These are phyloP conservation scores for Cantharis lateralis DNA, from an alignment of 2,888 invertebrate species.

Conservation along the genomic window DNA sequence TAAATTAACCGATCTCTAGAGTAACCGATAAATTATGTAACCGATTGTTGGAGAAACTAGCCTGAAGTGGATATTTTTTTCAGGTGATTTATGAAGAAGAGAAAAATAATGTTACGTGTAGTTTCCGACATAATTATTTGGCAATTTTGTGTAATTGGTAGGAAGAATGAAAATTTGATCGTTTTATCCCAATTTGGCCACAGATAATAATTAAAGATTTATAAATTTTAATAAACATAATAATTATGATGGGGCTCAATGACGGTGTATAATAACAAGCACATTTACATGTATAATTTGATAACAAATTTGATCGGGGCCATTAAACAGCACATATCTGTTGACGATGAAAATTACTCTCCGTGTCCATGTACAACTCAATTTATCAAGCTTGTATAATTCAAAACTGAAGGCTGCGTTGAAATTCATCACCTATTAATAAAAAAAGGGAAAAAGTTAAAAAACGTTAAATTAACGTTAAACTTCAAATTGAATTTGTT, in stretches of 20 bases:
- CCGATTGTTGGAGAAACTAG: background rate
- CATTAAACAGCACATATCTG: conserved; percentile 15
- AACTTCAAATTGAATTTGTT: background rate
- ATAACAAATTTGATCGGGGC: conserved; percentile 19
- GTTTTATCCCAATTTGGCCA: background rate
- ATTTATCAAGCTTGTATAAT: conserved; percentile 12
- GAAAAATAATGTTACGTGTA: background rate
- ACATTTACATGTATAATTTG: conserved; percentile 1
- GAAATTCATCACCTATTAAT: background rate
- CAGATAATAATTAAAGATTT: background rate
- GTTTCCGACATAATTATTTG: background rate
- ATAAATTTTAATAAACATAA: background rate
- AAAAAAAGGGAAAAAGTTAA: background rate
- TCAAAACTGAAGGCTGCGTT: conserved; percentile 3
- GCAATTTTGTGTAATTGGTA: background rate
- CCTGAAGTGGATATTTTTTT: background rate
- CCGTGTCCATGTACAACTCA: conserved; percentile 19
- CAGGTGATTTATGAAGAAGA: background rate
- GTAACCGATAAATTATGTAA: background rate
- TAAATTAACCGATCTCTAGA: background rate
- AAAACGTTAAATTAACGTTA: background rate
- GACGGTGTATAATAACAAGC: background rate
- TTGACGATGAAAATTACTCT: conserved; percentile 21
- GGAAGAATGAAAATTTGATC: background rate
- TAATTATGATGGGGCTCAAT: background rate